Percentiles rank a stretch among this genome's conserved stretches.
phyloP scores from a whole-genome alignment of 2,113 vertebrate species.

The Hippoglossus stenolepis region DNA sequence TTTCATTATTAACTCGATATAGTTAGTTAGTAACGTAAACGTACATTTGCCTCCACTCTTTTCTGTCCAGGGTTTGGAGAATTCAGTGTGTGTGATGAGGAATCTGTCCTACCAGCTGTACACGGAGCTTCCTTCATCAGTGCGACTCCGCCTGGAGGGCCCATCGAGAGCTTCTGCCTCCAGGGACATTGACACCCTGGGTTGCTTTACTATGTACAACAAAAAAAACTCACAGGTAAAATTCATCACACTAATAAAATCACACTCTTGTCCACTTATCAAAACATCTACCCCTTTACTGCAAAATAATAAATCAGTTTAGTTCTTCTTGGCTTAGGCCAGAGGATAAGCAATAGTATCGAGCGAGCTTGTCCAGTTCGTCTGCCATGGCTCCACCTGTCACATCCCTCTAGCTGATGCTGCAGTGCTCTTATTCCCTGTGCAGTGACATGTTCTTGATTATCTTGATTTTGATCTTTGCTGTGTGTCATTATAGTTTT shows the following conservation, averaged over 20 bases:
- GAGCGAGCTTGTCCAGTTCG: no score
- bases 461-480: no score
- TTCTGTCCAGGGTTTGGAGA: conserved; percentile 90
- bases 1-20: neutral
- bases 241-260: neutral
- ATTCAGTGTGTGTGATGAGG: conserved; percentile 91
- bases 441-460: no score
- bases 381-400: no score
- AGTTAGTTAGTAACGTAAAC: neutral
- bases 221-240: conserved; percentile 87
- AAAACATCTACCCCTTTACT: neutral
- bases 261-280: neutral
- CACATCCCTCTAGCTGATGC: no score
- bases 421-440: no score
- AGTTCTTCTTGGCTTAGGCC: no score
- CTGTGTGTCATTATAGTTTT: no score
- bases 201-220: conserved; percentile 92
- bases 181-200: conserved; percentile 82
- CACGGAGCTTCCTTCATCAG: conserved; percentile 89
- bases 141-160: conserved; percentile 89
- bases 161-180: conserved; percentile 75
- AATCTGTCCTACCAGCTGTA: conserved; percentile 98
- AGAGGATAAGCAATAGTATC: no score
- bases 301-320: no score
- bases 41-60: neutral